Conservation (phyloP, 2,888 invertebrate species). For the Cataglyphis rosenhaueri region DNA sequence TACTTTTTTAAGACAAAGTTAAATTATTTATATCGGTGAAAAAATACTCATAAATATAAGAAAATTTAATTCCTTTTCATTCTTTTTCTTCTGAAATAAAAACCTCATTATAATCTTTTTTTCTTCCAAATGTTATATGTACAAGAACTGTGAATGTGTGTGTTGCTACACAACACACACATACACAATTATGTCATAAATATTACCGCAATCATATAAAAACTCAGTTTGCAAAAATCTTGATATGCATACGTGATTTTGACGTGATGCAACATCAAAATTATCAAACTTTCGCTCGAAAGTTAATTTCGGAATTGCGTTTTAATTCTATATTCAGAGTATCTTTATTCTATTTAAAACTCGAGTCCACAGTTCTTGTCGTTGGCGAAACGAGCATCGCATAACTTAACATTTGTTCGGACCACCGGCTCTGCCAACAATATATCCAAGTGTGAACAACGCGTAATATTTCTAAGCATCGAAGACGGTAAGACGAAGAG, state of each 20-base stretch:
- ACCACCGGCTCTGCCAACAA: constrained; percentile 44
- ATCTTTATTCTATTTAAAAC: constrained; percentile 46
- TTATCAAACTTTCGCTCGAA: neutral
- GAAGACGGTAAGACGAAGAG: constrained; percentile 60
- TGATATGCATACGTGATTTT: neutral
- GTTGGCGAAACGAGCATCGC: neutral
- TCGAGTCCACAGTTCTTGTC: neutral
- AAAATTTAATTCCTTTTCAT: neutral
- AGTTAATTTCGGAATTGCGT: neutral
- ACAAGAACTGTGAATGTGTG: too few relatives aligned
- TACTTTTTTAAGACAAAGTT: neutral
- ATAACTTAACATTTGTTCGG: constrained; percentile 8
- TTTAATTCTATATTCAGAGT: constrained; percentile 30
- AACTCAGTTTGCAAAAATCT: neutral
- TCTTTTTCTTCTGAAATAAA: neutral
- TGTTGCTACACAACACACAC: neutral
- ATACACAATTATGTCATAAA: neutral
- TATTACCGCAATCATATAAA: neutral
- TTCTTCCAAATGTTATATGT: neutral
- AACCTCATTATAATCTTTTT: neutral
- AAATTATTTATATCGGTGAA: neutral
- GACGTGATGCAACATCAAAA: neutral
- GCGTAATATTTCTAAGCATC: constrained; percentile 42
- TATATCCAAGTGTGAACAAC: constrained; percentile 43
- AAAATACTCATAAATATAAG: neutral